Percentiles rank a stretch among this genome's conserved stretches.
These are phyloP conservation scores for Heterodera carotae DNA, from an alignment of 1,140 invertebrate genomes.

Conservation along the genomic window DNA sequence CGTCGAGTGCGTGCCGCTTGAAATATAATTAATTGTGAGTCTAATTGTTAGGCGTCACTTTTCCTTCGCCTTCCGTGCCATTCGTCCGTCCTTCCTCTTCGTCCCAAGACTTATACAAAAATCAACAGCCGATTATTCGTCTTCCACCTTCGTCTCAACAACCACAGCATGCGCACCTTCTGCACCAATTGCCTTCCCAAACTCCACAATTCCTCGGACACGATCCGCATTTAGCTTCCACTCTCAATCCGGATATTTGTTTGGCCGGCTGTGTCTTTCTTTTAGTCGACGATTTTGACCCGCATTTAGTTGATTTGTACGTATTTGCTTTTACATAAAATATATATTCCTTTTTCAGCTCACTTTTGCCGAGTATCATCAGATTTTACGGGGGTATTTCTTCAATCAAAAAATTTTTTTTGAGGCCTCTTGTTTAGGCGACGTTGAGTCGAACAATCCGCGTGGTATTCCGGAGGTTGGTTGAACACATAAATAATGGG, in stretches of 20 bases:
- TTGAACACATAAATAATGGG: no score
- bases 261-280: slow-evolving; percentile 42
- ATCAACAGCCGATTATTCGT: slow-evolving; percentile 16
- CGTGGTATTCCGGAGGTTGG: slow-evolving; percentile 35
- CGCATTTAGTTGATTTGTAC: slow-evolving; percentile 30
- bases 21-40: no score
- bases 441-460: slow-evolving; percentile 28
- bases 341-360: not conserved
- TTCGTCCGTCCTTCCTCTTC: slow-evolving; percentile 5
- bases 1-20: not conserved
- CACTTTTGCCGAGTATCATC: slow-evolving; percentile 23
- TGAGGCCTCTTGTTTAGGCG: slow-evolving; percentile 1
- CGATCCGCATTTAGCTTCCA: not conserved
- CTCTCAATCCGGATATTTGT: slow-evolving; percentile 35
- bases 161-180: not conserved
- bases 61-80: slow-evolving; percentile 5
- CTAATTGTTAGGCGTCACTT: not conserved
- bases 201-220: slow-evolving; percentile 5
- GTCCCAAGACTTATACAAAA: not conserved
- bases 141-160: slow-evolving; percentile 13
- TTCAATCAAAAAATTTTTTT: slow-evolving; percentile 3
- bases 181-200: slow-evolving; percentile 11
- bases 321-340: not conserved
- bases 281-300: slow-evolving; percentile 31
- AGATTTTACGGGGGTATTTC: slow-evolving; percentile 31